phyloP scores from a whole-genome alignment of 2,797 vertebrate genomes.

The Limnodromus scolopaceus region DNA sequence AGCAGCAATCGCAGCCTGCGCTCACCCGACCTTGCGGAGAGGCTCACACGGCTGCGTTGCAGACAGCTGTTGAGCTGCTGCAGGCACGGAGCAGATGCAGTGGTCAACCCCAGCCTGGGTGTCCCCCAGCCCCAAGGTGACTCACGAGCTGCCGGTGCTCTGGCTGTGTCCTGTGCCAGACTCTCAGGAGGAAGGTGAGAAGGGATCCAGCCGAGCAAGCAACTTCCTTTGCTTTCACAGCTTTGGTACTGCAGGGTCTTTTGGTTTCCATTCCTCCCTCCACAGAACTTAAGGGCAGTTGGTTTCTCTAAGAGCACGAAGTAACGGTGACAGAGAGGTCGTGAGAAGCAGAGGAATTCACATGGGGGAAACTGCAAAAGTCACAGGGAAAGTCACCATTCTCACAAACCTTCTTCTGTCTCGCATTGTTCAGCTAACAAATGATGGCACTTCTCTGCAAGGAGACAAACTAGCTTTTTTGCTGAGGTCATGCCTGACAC shows the following conservation, averaged over 20 bases:
- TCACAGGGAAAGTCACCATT: neutral
- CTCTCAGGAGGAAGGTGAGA: rapidly evolving
- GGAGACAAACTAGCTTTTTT: neutral
- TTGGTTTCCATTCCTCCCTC: neutral
- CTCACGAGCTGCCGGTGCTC: rapidly evolving
- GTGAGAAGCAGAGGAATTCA: neutral
- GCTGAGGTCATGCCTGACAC: neutral
- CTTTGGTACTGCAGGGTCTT: neutral
- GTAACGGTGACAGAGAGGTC: rapidly evolving
- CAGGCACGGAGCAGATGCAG: neutral
- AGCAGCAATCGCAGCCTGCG: neutral
- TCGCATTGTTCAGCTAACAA: neutral
- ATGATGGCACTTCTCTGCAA: neutral
- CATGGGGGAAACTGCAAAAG: neutral
- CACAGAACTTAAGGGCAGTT: neutral
- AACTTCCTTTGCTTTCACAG: neutral
- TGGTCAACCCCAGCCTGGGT: neutral
- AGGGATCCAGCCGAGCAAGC: neutral
- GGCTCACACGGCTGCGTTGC: too few species aligned
- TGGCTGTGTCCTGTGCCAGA: neutral
- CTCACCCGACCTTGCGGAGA: rapidly evolving
- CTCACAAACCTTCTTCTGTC: neutral
- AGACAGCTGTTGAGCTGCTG: neutral
- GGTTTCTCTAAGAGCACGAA: neutral
- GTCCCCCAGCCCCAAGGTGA: neutral